Base-by-base conservation (phyloP, 53 echinoderm and acorn worm species). In the Holothuria scabra region DNA sequence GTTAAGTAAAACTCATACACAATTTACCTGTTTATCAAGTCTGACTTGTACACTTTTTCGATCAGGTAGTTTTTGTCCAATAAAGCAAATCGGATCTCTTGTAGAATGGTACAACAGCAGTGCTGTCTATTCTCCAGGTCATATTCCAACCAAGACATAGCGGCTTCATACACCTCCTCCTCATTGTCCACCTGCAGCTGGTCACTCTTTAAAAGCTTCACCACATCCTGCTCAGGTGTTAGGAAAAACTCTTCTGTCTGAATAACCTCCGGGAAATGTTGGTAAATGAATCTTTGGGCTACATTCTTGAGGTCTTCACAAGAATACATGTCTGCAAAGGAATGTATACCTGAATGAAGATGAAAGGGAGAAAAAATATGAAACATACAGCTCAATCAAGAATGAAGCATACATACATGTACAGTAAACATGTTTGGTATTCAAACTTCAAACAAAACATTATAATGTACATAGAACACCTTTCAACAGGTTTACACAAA, bases 281-380 rank as follows among this genome's bases (percentile, higher is more conserved):
- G 99, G 87, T 99, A 99, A 79, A 99, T 95, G 85, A 99, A 99
- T 9, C 99, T 90, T 11, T 93, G 88, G 38, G 95, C 92, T 28
- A 89, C 79, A 63, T 93, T 92, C 85, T 99, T 95, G 59, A 99
- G 91, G 60, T 99, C 99, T 12, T 85, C 78, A 67, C 99, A 99
- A 19, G 99, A 99, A 86, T 99, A 99, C 95, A 99, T 99, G 85
- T 99, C 99, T 33, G 99, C 99, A 76, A 99, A 97, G 71, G 99
- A 99, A 78, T 99, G 99, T 60, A 99, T 99, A 41, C 99, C 99
- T 99, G 74, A 0, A 35, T 26, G 60, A 24, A 29, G 33, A 52
- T 18, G 52, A 52, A 32, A 41, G 38, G 0, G 14, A 25, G 62
- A 25, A 62, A 25, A n/a, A 25, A 8, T 62, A 28, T 28, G 10